Evolutionary conservation across 2,888 invertebrate genomes (phyloP).

Genomic region (Lithophane semibrunnea): DNA sequence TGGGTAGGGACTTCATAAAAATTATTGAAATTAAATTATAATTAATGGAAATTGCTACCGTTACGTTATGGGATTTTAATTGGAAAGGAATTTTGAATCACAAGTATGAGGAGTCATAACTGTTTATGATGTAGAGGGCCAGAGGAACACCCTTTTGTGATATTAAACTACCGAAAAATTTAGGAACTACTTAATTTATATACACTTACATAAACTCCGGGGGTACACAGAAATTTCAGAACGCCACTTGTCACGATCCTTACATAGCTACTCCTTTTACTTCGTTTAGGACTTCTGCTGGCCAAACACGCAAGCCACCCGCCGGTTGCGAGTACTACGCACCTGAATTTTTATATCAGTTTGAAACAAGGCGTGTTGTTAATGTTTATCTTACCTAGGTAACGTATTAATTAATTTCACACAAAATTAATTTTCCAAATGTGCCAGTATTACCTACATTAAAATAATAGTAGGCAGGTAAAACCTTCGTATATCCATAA

Average conservation of each 20-base stretch:
- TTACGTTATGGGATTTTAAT: conserved; percentile 53
- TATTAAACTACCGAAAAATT: conserved; percentile 7
- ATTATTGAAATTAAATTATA: conserved; percentile 54
- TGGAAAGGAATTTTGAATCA: conserved; percentile 33
- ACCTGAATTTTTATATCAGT: no score
- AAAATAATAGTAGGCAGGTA: conserved; percentile 33
- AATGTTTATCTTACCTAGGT: background rate
- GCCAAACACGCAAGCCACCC: no score
- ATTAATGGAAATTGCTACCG: conserved; percentile 51
- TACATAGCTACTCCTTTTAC: background rate
- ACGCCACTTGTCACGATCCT: background rate
- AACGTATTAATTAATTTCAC: conserved; percentile 38
- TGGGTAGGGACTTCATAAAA: conserved; percentile 53
- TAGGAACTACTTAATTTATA: background rate
- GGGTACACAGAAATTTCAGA: background rate
- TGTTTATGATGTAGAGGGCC: conserved; percentile 4
- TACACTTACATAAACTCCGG: background rate
- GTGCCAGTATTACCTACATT: conserved; percentile 37
- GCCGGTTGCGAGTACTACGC: no score
- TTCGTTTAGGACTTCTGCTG: background rate
- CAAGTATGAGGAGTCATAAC: conserved; percentile 22
- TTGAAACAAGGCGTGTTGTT: no score
- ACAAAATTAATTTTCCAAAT: conserved; percentile 59
- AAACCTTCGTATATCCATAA: conserved; percentile 53
- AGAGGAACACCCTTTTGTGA: background rate